phyloP scores from a whole-genome alignment of 2,888 invertebrate species.

The Drosophila niveifrons region DNA sequence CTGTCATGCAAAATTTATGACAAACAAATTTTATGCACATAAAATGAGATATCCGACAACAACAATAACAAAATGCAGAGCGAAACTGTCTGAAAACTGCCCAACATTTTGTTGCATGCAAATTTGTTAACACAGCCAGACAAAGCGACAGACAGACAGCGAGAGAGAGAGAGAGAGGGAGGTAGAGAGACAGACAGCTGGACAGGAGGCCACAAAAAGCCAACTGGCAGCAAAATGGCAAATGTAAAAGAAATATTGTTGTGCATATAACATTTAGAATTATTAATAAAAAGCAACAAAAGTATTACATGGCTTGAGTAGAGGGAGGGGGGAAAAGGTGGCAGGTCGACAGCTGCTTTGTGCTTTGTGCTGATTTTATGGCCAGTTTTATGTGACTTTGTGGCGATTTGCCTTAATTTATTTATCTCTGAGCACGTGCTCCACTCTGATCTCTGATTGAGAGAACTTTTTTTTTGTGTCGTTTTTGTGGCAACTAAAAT shows the following conservation, averaged over 20 bases:
- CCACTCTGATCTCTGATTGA: slow-evolving; percentile 12
- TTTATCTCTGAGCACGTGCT: slow-evolving; percentile 51
- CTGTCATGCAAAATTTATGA: slow-evolving; percentile 60
- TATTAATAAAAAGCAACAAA: slow-evolving; percentile 48
- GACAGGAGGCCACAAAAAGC: slow-evolving; percentile 32
- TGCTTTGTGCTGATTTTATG: slow-evolving; percentile 37
- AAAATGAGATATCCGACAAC: slow-evolving; percentile 36
- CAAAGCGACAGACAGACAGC: slow-evolving; percentile 2
- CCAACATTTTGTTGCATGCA: slow-evolving; percentile 68
- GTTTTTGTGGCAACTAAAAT: slow-evolving; percentile 47
- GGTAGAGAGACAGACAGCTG: slow-evolving; percentile 1
- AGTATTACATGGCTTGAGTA: not conserved
- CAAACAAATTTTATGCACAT: slow-evolving; percentile 66
- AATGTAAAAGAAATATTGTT: slow-evolving; percentile 43
- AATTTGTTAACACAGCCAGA: slow-evolving; percentile 60
- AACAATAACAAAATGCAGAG: slow-evolving; percentile 16
- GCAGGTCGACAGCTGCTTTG: slow-evolving; percentile 48
- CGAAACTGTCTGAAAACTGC: slow-evolving; percentile 45
- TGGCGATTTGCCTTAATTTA: slow-evolving; percentile 52
- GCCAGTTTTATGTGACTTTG: slow-evolving; percentile 52
- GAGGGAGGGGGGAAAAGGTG: not conserved
- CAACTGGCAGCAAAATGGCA: slow-evolving; percentile 41
- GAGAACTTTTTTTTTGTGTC: slow-evolving; percentile 1
- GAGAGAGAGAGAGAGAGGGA: not conserved
- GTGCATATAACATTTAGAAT: slow-evolving; percentile 57